Evolutionary conservation across 2,888 invertebrate species (phyloP), one percentile per base, ranked within the genome.

Genomic region (Pycnomerus fuliginosus): DNA sequence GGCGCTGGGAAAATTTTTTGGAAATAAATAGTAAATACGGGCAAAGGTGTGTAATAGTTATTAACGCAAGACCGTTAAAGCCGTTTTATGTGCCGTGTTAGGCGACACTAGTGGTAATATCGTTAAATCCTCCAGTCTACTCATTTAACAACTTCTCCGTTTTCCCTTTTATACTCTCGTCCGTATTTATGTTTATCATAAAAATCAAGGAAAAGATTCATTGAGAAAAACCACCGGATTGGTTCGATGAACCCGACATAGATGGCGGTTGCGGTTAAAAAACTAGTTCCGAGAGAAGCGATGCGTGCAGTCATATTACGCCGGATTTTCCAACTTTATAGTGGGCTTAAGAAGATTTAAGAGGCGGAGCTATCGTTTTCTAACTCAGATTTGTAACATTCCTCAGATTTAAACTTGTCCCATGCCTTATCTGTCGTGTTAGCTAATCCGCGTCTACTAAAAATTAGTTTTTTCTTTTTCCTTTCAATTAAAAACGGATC

Each of bases 401-500:
- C 45, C 43, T 48, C 44, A 41, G 42, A 28, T 38, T 49, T 45
- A 50, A 47, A 38, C 17, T 43, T 30, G 51, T 39, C 45, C 28
- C 34, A 46, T 37, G 39, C 34, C 40, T 38, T 30, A 47, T 46
- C 47, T 46, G 41, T 54, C 48, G 43, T 38, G 33, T n/a, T n/a
- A 22, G 11, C 20, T 20, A 20, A 20, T 4, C 20, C 28, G 10
- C 36, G 41, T 46, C 36, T 50, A 44, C 44, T 44, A 16, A 47
- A 50, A 40, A 39, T 40, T n/a, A 44, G 52, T 53, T 53, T 50
- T 49, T 52, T 55, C n/a, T n/a, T n/a, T n/a, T n/a, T n/a, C n/a
- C n/a, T n/a, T n/a, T 50, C 53, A 59, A 57, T 59, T 55, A 57
- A 57, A 59, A 52, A 40, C 53, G 56, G 58, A 60, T 60, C 55